Evolutionary conservation across 2,113 vertebrate species (phyloP).

Genomic region (Eublepharis macularius): DNA sequence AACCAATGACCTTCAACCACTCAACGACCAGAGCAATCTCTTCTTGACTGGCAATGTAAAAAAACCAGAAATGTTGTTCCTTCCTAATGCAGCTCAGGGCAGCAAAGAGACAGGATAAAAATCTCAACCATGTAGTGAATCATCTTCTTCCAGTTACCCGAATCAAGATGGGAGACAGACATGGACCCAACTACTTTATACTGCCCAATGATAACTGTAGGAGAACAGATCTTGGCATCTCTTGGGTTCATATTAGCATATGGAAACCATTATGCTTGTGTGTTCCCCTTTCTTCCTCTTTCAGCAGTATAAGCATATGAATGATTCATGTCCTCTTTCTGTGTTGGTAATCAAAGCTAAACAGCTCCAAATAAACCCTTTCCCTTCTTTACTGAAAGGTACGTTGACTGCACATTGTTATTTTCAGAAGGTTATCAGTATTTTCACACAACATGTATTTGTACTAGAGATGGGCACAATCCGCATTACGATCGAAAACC

Average conservation of each 20-base stretch:
- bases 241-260: neutral
- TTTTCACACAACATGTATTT: slow-evolving; percentile 4
- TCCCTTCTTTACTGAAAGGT: neutral
- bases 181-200: neutral
- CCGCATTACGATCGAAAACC: no score
- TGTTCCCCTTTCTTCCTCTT: neutral
- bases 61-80: neutral
- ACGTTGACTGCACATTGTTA: slow-evolving; percentile 5
- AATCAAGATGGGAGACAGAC: neutral
- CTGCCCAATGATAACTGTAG: neutral
- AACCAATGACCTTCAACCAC: neutral
- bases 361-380: slow-evolving; percentile 29
- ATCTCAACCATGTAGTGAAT: neutral
- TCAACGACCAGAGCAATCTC: no score
- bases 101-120: neutral
- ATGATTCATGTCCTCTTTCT: neutral
- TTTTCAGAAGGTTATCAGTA: slow-evolving; percentile 33
- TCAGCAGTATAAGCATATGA: neutral
- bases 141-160: neutral
- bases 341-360: slow-evolving; percentile 12
- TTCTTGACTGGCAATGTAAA: neutral
- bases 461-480: neutral
- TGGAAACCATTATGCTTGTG: neutral
- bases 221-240: neutral
- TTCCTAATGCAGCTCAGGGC: neutral